A percentile compares a stretch with the other conserved stretches of the same genome.
These are phyloP conservation scores for Platypus cylindrus DNA, from an alignment of 2,888 invertebrate genomes.

Conservation along the genomic window DNA sequence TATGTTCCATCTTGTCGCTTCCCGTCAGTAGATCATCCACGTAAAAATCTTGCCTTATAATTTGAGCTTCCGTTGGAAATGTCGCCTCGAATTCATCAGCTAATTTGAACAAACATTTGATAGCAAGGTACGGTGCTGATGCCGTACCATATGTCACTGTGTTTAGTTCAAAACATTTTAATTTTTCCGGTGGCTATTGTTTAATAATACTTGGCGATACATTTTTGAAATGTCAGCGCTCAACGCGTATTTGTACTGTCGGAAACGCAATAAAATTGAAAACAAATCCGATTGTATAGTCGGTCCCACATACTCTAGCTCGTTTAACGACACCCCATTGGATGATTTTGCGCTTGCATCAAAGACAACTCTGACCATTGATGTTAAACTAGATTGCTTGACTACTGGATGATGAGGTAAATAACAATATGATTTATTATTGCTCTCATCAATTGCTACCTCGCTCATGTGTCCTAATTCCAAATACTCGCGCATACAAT, in stretches of 20 bases:
- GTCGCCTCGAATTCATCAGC: constrained; percentile 8
- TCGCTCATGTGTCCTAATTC: constrained; percentile 13
- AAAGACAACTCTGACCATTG: constrained; percentile 17
- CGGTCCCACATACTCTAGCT: constrained; percentile 5
- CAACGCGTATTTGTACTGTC: constrained; percentile 10
- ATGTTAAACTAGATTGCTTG: constrained; percentile 11
- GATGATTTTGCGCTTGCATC: constrained; percentile 16
- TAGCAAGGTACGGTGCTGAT: constrained; percentile 14
- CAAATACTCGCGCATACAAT: constrained; percentile 16
- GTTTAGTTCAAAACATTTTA: constrained; percentile 13
- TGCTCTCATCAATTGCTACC: constrained; percentile 2
- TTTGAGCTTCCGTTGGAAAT: constrained; percentile 9
- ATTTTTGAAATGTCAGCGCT: constrained; percentile 13
- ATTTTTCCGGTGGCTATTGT: constrained; percentile 1
- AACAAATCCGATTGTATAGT: constrained; percentile 13
- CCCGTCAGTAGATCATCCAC: constrained; percentile 15
- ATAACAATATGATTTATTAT: constrained; percentile 9
- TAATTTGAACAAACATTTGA: constrained; percentile 10
- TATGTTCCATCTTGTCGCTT: neutral
- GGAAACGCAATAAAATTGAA: constrained; percentile 15
- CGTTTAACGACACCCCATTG: constrained; percentile 10
- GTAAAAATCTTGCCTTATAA: constrained; percentile 16
- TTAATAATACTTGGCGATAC: constrained; percentile 11
- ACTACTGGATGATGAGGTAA: constrained; percentile 19
- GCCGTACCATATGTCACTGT: constrained; percentile 18